Base-by-base conservation (phyloP, 2,113 vertebrate species). In the Paraplagusia blochii region DNA sequence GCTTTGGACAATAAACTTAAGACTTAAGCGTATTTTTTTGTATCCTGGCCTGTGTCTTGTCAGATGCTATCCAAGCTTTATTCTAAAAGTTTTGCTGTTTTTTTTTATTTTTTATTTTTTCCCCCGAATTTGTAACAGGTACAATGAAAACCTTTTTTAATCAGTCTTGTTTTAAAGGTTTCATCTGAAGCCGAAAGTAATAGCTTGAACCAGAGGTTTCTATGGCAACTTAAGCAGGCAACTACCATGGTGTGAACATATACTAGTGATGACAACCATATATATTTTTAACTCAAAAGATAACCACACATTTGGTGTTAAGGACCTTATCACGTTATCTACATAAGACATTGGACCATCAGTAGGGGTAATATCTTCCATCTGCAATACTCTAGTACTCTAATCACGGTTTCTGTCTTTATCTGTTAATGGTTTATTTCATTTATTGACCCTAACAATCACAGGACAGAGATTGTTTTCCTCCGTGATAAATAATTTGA, bases 191-290 rank as follows among this genome's bases (percentile, higher is more conserved):
- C 72, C 68, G 76, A 77, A 84, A 77, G 77, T 88, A 82, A 85
- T 84, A 62, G 65, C 81, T 63, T 63, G 82, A 85, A 87, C 81
- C 81, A 85, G 77, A 64, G 72, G 88, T 91, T 91, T 87, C 88
- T 85, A 90, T 90, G 80, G 88, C 87, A 91, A 91, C 88, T 76
- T 53, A 74, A 88, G 82, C 66, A 52, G 76, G 72, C 76, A 73
- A 69, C 70, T 82, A 57, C 60, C 69, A 68, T 46, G 65, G 75
- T 72, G 80, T 75, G 82, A 86, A 85, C 69, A 76, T 82, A 61
- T 60, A 74, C 67, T 54, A 57, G 50, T 66, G 76, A 70, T 72
- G 68, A 78, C 53, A 63, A 43, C 58, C 8, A 4, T 60, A 49
- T 58, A 79, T 85, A 87, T 87, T 87, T 85, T 82, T 82, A 85